Percentiles rank a stretch among this genome's conserved stretches.
These are phyloP conservation scores for Zaprionus africanus DNA, from an alignment of 1,140 invertebrate genomes.

Conservation along the genomic window DNA sequence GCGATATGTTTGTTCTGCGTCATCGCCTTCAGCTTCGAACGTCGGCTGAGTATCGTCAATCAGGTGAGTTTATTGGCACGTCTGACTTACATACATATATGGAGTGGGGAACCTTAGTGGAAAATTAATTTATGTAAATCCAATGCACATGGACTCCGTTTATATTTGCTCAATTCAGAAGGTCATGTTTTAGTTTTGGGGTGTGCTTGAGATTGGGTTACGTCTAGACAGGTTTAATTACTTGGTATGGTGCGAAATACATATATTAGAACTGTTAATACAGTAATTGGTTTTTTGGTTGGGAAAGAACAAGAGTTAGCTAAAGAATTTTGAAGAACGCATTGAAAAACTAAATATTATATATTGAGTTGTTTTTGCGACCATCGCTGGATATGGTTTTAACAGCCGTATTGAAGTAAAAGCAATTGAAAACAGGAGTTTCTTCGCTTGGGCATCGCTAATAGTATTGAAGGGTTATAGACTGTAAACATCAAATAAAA, in stretches of 20 bases:
- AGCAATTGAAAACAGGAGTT: no score
- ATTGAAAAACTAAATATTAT: no score
- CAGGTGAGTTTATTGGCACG: conserved; percentile 55
- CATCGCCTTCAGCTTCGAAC: conserved; percentile 75
- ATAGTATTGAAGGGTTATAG: no score
- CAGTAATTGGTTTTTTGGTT: no score
- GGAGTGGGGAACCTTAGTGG: no score
- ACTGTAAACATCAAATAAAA: no score
- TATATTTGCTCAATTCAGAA: background rate
- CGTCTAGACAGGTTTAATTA: conserved; percentile 35
- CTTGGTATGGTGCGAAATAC: background rate
- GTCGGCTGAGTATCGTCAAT: conserved; percentile 71
- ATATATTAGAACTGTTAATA: background rate
- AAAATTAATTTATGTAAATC: conserved; percentile 57
- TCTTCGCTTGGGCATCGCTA: no score
- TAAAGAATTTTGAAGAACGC: no score
- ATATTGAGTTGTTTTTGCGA: no score
- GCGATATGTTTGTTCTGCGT: conserved; percentile 76
- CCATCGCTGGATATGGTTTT: no score
- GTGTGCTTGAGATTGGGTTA: conserved; percentile 1
- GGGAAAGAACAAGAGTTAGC: no score
- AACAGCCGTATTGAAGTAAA: no score
- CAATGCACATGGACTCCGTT: background rate
- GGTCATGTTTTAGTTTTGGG: background rate
- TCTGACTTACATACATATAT: background rate